Base-by-base conservation (phyloP, 1,140 invertebrate species). In the Lasioglossum albipes region DNA sequence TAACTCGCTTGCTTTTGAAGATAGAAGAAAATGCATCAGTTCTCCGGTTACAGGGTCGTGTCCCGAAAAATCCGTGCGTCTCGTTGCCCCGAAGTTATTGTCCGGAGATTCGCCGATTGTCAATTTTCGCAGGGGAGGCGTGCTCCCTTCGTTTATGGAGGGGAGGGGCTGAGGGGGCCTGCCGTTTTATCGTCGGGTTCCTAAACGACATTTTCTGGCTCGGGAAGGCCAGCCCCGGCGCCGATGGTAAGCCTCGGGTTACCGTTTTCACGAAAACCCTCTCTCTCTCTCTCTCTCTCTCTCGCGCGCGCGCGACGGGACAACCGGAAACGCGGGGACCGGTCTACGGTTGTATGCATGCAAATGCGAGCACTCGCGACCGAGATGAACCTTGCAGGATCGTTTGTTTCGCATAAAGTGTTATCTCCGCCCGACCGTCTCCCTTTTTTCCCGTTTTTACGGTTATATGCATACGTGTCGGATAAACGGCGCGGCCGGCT, bases 351-450 rank as follows among this genome's bases (percentile, higher is more conserved):
- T 59, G 45, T 78, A 65, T 78, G 67, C 68, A 79, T 71, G 75
- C 64, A 82, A 79, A 78, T 71, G 59, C 61, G 49, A 13, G 6
- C 75, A 12, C 57, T 42, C 41, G 67, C n/a, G 42, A n/a, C 31
- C 75, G 52, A 36, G 61, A 73, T 67, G 52, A 61, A 79, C 54
- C 36, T 68, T 7, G 62, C 64, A 18, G 42, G 42, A 59, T 69
- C 69, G 64, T 79, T 79, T 72, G 64, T 72, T 71, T 72, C 75
- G 61, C 75, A 72, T 81, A 71, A 71, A 77, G 57, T 75, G 75
- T 72, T 82, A 72, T 79, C 79, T 78, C 10, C 52, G 7, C 36
- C n/a, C 49, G 18, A 71, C 49, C 61, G 49, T 54, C 2, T 59
- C 69, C 31, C 49, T 64, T 52, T 71, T 71, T 82, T 78, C 67